Conservation (phyloP, 1,140 invertebrate species). For the Drosophila kurseongensis region DNA sequence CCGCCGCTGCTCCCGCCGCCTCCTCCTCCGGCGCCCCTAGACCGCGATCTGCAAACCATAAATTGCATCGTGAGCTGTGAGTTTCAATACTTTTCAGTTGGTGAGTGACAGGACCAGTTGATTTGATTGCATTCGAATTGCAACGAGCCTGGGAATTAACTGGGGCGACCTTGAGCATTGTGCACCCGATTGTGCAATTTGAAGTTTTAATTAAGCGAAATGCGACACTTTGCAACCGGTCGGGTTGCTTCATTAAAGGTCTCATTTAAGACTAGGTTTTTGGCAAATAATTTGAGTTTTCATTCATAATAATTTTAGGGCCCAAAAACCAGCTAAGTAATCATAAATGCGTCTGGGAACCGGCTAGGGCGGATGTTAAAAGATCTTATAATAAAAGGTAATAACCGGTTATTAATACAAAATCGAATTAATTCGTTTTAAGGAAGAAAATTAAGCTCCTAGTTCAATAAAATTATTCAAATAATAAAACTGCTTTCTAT, state of each 20-base stretch:
- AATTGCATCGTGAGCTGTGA: slow-evolving; percentile 29
- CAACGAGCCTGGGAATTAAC: slow-evolving; percentile 39
- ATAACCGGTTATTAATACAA: background rate
- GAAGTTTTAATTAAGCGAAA: slow-evolving; percentile 67
- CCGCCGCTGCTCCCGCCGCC: slow-evolving; percentile 51
- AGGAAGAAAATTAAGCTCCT: too few relatives aligned
- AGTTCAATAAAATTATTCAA: too few relatives aligned
- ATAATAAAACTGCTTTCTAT: background rate
- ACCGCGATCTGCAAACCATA: slow-evolving; percentile 70
- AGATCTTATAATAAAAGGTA: too few relatives aligned
- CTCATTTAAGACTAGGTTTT: slow-evolving; percentile 12
- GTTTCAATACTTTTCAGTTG: slow-evolving; percentile 16
- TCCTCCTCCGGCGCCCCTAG: slow-evolving; percentile 56
- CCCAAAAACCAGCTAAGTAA: background rate
- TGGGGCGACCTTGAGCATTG: slow-evolving; percentile 50
- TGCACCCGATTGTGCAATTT: slow-evolving; percentile 47
- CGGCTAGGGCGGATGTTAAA: background rate
- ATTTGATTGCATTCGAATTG: slow-evolving; percentile 74
- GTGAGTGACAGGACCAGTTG: slow-evolving; percentile 45
- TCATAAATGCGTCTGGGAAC: background rate
- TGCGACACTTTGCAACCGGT: slow-evolving; percentile 49
- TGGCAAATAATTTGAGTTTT: background rate
- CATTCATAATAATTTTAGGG: background rate
- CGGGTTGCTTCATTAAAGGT: slow-evolving; percentile 28
- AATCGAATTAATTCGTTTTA: background rate